Base-by-base conservation (phyloP, 1,140 invertebrate species). In the Drosophila busckii region DNA sequence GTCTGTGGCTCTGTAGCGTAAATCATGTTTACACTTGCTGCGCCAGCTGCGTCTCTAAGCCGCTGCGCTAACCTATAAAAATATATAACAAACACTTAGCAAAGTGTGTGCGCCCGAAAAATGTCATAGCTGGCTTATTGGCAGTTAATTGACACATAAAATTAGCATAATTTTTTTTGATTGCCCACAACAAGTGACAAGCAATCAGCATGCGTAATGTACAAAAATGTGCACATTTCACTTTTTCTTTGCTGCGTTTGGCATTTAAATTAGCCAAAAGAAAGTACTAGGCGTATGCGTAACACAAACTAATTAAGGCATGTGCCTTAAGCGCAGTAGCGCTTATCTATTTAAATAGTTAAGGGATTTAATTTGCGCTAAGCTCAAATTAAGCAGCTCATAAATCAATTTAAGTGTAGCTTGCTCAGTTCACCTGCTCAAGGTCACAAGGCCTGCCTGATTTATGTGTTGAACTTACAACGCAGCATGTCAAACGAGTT, bases 101-200 rank as follows among this genome's bases (percentile, higher is more conserved):
- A n/a, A n/a, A n/a, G n/a, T n/a, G n/a, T n/a, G n/a, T n/a, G n/a
- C n/a, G n/a, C n/a, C n/a, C n/a, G n/a, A n/a, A n/a, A n/a, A n/a
- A n/a, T n/a, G n/a, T n/a, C n/a, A n/a, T n/a, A n/a, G 35, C 29
- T 29, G 20, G 23, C 75, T 82, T 82, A 82, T 82, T 82, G 75
- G 75, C 75, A 82, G 75, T 82, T 82, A 82, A 82, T 82, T 82
- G 75, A 82, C 75, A 82, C 70, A 82, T 75, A 82, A 82, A 82
- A 82, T 82, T 82, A 75, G 70, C 75, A 82, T 82, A 82, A 82
- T 82, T 83, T 82, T n/a, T n/a, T 64, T 49, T 52, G 61, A 56
- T 64, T 66, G 34, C 25, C 31, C 31, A 8, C n/a, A 25, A 45
- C 41, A 63, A 59, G 60, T 59, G 59, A 56, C 59, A 62, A 62